These are phyloP conservation scores for Cosmopolites sordidus DNA, from an alignment of 2,888 invertebrate species.

Conservation along the genomic window DNA sequence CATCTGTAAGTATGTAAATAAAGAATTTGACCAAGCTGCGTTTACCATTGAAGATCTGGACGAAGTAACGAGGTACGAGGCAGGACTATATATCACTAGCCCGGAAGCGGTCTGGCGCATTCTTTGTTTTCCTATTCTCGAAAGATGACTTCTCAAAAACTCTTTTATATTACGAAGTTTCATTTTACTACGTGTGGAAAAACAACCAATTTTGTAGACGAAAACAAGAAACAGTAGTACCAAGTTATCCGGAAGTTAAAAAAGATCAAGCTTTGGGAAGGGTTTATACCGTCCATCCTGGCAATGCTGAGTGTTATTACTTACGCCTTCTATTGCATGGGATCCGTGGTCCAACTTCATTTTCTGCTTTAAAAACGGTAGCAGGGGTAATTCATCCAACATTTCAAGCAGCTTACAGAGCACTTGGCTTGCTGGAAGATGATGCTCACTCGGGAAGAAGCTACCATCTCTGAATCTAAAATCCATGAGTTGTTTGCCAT, in stretches of 20 bases:
- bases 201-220: slow-evolving; percentile 5
- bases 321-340: slow-evolving; percentile 36
- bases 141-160: slow-evolving; percentile 10
- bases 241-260: slow-evolving; percentile 17
- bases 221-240: neutral
- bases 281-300: slow-evolving; percentile 22
- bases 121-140: slow-evolving; percentile 2
- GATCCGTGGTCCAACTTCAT: slow-evolving; percentile 40
- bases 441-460: slow-evolving; percentile 33
- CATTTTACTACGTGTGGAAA: slow-evolving; percentile 5
- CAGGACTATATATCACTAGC: slow-evolving; percentile 7
- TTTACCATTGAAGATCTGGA: neutral
- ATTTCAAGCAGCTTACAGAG: slow-evolving; percentile 38
- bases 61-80: slow-evolving; percentile 3
- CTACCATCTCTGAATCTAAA: slow-evolving; percentile 11
- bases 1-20: slow-evolving; percentile 14
- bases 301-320: slow-evolving; percentile 35
- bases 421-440: slow-evolving; percentile 33
- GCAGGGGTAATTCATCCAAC: slow-evolving; percentile 39
- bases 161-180: slow-evolving; percentile 4
- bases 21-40: slow-evolving; percentile 5
- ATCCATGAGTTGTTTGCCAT: slow-evolving; percentile 27
- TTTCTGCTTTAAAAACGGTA: slow-evolving; percentile 38
- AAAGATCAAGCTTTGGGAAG: slow-evolving; percentile 17
- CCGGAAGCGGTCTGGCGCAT: slow-evolving; percentile 9